These are phyloP conservation scores for Sialis lutaria DNA, from an alignment of 2,888 invertebrate species.

Conservation along the genomic window DNA sequence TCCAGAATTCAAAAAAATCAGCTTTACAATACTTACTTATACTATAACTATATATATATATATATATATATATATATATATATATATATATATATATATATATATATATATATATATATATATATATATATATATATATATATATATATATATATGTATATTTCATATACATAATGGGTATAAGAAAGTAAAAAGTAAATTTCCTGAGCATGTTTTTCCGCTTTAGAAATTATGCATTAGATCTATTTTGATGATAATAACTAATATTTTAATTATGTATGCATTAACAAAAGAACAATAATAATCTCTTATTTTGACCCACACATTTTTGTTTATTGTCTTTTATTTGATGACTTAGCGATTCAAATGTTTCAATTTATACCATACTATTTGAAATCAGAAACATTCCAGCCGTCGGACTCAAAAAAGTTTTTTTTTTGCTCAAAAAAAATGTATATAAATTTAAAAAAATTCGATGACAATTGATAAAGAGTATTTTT, in stretches of 20 bases:
- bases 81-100: slow-evolving; percentile 5
- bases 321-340: too few relatives aligned
- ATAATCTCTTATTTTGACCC: too few relatives aligned
- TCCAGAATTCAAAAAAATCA: neutral
- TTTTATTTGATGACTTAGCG: too few relatives aligned
- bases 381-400: too few relatives aligned
- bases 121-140: slow-evolving; percentile 4
- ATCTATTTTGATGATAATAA: neutral
- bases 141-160: too few relatives aligned
- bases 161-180: neutral
- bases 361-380: too few relatives aligned
- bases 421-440: too few relatives aligned
- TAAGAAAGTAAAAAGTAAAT: neutral
- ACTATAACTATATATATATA: neutral
- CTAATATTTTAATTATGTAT: neutral
- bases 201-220: neutral
- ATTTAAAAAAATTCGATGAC: too few relatives aligned
- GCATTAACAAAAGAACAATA: too few relatives aligned
- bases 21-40: neutral
- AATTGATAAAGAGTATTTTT: too few relatives aligned
- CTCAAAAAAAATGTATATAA: too few relatives aligned
- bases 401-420: too few relatives aligned
- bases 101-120: slow-evolving; percentile 5
- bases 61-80: slow-evolving; percentile 5
- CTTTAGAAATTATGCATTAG: neutral